phyloP scores from a whole-genome alignment of 2,113 vertebrate genomes.

The Eubucco bourcierii region DNA sequence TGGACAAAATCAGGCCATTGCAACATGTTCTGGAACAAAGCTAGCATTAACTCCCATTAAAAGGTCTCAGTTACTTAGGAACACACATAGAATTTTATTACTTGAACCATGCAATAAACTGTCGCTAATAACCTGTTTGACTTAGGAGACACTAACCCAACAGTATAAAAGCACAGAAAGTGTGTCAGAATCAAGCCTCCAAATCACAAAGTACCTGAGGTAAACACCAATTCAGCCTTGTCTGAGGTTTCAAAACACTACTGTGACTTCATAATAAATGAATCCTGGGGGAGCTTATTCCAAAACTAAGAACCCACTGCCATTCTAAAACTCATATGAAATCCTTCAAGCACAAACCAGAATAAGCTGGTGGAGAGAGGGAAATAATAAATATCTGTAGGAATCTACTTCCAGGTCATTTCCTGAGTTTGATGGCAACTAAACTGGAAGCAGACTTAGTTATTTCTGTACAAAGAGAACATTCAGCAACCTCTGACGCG shows the following conservation, averaged over 20 bases:
- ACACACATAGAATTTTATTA: background rate
- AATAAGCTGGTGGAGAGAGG: background rate
- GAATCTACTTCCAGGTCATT: background rate
- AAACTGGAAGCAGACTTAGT: background rate
- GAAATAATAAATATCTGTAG: background rate
- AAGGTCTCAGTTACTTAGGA: background rate
- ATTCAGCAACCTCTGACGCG: background rate
- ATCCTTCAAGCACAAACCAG: background rate
- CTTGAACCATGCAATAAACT: background rate
- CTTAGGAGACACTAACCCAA: background rate
- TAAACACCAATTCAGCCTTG: background rate
- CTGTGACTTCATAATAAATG: background rate
- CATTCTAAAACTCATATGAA: background rate
- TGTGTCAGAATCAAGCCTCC: background rate
- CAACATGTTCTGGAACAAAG: background rate
- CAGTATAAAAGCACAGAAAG: background rate
- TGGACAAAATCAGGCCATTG: background rate
- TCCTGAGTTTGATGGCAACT: background rate
- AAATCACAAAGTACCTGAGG: background rate
- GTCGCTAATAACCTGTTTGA: background rate
- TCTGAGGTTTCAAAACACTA: background rate
- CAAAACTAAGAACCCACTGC: background rate
- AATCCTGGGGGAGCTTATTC: background rate
- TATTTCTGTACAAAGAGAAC: background rate
- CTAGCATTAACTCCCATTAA: background rate